These are phyloP conservation scores for Diploptera punctata DNA, from an alignment of 2,888 invertebrate species.

Conservation along the genomic window DNA sequence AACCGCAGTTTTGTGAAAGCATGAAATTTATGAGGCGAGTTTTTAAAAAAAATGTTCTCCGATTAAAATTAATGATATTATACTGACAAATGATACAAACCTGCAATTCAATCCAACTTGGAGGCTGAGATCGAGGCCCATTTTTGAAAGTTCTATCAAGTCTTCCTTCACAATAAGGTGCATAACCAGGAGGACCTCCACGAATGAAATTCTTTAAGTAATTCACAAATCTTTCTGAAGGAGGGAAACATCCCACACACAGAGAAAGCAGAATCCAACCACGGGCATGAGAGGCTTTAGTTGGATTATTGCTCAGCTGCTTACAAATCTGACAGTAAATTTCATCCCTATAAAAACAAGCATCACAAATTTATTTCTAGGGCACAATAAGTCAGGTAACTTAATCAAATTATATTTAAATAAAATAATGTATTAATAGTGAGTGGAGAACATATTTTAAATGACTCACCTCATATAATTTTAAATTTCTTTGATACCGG, in stretches of 20 bases:
- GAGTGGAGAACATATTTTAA: too few relatives aligned
- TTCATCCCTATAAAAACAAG: conserved; percentile 89
- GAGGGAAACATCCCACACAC: conserved; percentile 93
- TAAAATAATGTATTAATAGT: too few relatives aligned
- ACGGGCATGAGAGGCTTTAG: conserved; percentile 83
- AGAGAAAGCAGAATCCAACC: conserved; percentile 94
- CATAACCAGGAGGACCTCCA: conserved; percentile 85
- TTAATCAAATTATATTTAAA: too few relatives aligned
- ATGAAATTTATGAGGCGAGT: too few relatives aligned
- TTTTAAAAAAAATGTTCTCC: too few relatives aligned
- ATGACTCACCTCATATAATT: too few relatives aligned
- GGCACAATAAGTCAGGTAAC: too few relatives aligned
- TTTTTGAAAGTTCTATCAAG: conserved; percentile 85
- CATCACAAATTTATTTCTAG: too few relatives aligned
- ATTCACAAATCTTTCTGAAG: conserved; percentile 82
- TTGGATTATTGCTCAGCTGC: conserved; percentile 91
- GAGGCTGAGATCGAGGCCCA: conserved; percentile 89
- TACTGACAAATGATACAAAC: too few relatives aligned
- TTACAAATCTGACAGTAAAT: conserved; percentile 94
- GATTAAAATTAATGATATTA: too few relatives aligned
- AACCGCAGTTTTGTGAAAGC: too few relatives aligned
- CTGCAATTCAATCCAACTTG: conserved; percentile 90
- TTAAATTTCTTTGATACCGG: too few relatives aligned
- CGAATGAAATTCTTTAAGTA: conserved; percentile 88
- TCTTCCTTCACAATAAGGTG: conserved; percentile 86